Percentiles rank a stretch among this genome's conserved stretches.
These are phyloP conservation scores for Leptinotarsa haldemani DNA, from an alignment of 2,888 invertebrate genomes.

Conservation along the genomic window DNA sequence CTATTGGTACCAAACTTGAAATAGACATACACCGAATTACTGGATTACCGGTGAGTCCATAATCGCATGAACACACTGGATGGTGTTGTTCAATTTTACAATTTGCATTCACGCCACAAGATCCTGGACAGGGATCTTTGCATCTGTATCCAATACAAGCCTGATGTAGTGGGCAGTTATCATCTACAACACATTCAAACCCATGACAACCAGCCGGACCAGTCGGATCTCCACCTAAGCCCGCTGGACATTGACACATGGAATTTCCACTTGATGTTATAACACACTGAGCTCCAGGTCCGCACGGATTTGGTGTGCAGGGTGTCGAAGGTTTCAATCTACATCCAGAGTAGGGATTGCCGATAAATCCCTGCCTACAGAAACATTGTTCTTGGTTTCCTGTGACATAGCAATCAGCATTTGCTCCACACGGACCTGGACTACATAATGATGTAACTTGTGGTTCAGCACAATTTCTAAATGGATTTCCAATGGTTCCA, in stretches of 20 bases:
- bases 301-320: constrained; percentile 85
- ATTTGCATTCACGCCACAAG: constrained; percentile 80
- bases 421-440: constrained; percentile 85
- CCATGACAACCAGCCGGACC: constrained; percentile 78
- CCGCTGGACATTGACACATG: constrained; percentile 79
- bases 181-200: constrained; percentile 84
- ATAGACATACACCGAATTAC: constrained; percentile 76
- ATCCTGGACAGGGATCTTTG: constrained; percentile 84
- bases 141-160: constrained; percentile 86
- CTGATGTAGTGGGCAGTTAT: constrained; percentile 78
- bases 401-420: constrained; percentile 86
- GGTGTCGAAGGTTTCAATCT: constrained; percentile 75
- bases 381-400: constrained; percentile 87
- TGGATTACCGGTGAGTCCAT: constrained; percentile 82
- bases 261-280: constrained; percentile 77
- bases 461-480: constrained; percentile 76
- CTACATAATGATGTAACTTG: constrained; percentile 75
- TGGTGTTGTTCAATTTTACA: constrained; percentile 84
- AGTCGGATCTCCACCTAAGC: constrained; percentile 82
- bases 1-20: constrained; percentile 68
- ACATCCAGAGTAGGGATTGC: constrained; percentile 86
- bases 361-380: constrained; percentile 79
- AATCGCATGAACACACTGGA: constrained; percentile 81
- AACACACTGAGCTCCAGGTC: constrained; percentile 80
- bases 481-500: constrained; percentile 85